A percentile compares a stretch with the other conserved stretches of the same genome.
Evolutionary conservation across 2,113 vertebrate species (phyloP).

Genomic region (Tor tambroides): DNA sequence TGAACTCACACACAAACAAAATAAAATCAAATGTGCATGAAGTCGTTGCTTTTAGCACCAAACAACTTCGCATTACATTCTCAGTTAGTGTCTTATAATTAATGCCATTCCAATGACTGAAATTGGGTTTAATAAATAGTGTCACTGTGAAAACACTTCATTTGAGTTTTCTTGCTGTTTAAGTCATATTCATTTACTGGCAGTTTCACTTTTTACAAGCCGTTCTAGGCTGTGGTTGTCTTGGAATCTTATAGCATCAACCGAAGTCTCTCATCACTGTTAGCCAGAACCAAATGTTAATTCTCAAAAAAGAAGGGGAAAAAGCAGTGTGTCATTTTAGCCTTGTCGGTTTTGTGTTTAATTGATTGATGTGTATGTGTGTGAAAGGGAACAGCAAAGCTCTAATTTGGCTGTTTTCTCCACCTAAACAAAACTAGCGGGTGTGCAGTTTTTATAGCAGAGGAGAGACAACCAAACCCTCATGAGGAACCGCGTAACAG

Average conservation of each 20-base stretch:
- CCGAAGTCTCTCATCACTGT: slow-evolving; percentile 6
- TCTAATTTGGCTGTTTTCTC: slow-evolving; percentile 58
- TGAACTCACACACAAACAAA: slow-evolving; percentile 4
- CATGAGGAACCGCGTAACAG: slow-evolving; percentile 28
- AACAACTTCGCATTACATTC: neutral
- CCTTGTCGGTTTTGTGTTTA: slow-evolving; percentile 39
- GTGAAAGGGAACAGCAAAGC: slow-evolving; percentile 45
- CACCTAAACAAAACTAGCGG: slow-evolving; percentile 50
- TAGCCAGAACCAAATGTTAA: slow-evolving; percentile 33
- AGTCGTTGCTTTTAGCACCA: neutral
- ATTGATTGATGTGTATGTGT: slow-evolving; percentile 45
- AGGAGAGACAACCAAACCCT: slow-evolving; percentile 30
- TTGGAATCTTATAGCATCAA: slow-evolving; percentile 11
- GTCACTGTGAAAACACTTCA: slow-evolving; percentile 47
- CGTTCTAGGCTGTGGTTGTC: slow-evolving; percentile 10
- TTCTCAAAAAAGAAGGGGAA: slow-evolving; percentile 13
- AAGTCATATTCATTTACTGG: slow-evolving; percentile 54
- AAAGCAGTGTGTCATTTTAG: slow-evolving; percentile 28
- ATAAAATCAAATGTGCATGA: neutral
- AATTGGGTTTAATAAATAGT: neutral
- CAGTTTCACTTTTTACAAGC: slow-evolving; percentile 59
- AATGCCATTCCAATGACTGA: neutral
- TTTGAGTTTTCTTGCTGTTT: slow-evolving; percentile 46
- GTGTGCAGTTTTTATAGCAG: slow-evolving; percentile 60
- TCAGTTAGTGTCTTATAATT: neutral